phyloP scores from a whole-genome alignment of 2,113 vertebrate species.

The Nipponia nippon region DNA sequence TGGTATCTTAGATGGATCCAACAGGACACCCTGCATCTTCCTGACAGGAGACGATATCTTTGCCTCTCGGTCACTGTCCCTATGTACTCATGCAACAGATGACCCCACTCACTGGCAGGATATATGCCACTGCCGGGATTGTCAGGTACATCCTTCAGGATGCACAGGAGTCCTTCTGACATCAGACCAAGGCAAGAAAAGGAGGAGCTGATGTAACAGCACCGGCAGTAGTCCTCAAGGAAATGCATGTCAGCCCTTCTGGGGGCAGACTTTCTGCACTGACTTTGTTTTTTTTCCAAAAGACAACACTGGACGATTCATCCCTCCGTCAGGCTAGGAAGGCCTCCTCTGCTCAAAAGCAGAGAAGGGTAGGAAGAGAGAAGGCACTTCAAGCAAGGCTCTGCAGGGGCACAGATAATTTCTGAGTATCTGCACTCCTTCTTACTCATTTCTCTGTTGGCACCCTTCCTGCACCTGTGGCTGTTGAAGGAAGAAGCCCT shows the following conservation, averaged over 20 bases:
- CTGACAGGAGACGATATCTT: background rate
- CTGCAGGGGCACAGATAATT: background rate
- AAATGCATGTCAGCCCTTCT: background rate
- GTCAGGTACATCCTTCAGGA: background rate
- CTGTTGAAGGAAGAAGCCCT: background rate
- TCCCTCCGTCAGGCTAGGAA: background rate
- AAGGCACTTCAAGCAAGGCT: background rate
- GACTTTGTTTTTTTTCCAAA: background rate
- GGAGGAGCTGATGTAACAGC: background rate
- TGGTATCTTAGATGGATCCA: background rate
- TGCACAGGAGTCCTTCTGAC: background rate
- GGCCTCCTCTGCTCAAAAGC: background rate
- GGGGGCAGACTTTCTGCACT: background rate
- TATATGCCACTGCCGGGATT: background rate
- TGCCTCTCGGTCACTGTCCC: background rate
- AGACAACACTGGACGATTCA: background rate
- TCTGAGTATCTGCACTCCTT: background rate
- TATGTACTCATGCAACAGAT: background rate
- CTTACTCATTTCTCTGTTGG: background rate
- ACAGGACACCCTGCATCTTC: background rate
- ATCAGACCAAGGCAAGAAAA: background rate
- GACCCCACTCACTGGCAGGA: background rate
- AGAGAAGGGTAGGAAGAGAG: background rate
- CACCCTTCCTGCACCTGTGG: background rate
- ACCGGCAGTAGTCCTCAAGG: background rate